These are phyloP conservation scores for Castor canadensis DNA, from an alignment of 2,113 vertebrate genomes.

Conservation along the genomic window DNA sequence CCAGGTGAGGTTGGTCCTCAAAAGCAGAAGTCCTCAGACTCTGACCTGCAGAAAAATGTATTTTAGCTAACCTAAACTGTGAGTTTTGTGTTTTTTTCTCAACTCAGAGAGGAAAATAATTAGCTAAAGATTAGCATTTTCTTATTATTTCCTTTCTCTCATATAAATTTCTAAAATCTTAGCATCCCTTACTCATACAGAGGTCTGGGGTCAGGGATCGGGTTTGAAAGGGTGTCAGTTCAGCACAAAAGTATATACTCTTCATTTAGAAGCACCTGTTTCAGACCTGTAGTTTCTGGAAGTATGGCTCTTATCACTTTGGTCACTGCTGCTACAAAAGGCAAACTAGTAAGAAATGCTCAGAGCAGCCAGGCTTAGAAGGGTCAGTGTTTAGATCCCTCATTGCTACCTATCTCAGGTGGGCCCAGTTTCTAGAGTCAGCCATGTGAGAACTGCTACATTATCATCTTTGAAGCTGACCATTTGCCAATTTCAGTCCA, in stretches of 20 bases:
- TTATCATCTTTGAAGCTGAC: slow-evolving; percentile 1
- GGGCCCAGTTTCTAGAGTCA: background rate
- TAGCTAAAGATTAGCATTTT: background rate
- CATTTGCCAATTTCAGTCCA: background rate
- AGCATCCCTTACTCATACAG: background rate
- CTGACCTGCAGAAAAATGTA: background rate
- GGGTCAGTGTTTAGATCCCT: background rate
- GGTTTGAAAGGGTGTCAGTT: background rate
- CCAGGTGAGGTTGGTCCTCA: background rate
- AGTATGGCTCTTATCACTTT: background rate
- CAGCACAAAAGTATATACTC: background rate
- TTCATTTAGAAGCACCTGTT: background rate
- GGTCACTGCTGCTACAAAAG: background rate
- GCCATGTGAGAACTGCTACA: background rate
- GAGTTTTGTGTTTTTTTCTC: background rate
- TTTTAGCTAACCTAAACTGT: background rate
- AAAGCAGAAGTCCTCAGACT: background rate
- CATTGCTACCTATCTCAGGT: background rate
- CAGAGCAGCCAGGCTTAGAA: background rate
- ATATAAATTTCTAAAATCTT: background rate
- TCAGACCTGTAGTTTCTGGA: background rate
- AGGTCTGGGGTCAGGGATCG: background rate
- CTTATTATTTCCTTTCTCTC: background rate
- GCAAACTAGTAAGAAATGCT: background rate
- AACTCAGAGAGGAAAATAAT: background rate